Conservation (phyloP, 2,113 vertebrate species). For the Euleptes europaea region DNA sequence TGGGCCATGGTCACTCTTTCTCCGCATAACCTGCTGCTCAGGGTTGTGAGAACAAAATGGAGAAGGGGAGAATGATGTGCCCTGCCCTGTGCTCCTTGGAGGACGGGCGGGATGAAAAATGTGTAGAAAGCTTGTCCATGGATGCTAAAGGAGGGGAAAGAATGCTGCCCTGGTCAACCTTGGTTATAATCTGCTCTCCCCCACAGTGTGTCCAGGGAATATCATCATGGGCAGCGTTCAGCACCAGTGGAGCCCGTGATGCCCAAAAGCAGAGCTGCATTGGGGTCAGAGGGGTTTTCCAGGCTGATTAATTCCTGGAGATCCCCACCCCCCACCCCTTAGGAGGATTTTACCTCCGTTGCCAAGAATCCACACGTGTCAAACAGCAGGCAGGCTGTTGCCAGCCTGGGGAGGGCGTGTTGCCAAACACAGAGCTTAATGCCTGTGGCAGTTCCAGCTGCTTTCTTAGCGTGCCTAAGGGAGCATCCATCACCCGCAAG, state of each 20-base stretch:
- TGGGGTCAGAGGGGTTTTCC: neutral
- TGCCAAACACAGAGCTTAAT: conserved; percentile 8
- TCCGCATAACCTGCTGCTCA: too few relatives aligned
- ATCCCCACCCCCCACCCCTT: neutral
- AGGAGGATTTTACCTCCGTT: neutral
- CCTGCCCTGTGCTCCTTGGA: too few relatives aligned
- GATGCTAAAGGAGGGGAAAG: neutral
- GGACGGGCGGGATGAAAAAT: too few relatives aligned
- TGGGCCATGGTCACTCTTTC: too few relatives aligned
- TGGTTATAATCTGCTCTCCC: too few relatives aligned
- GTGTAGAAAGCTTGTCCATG: too few relatives aligned
- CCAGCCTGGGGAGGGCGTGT: neutral
- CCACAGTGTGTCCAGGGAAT: neutral
- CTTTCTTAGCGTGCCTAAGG: neutral
- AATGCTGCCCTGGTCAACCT: neutral
- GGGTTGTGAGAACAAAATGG: too few relatives aligned
- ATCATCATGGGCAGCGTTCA: too few relatives aligned
- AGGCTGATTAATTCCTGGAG: conserved; percentile 24
- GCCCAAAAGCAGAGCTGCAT: conserved; percentile 6
- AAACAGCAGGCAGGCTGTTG: conserved; percentile 14
- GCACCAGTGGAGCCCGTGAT: neutral
- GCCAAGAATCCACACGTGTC: conserved; percentile 34
- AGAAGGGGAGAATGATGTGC: too few relatives aligned
- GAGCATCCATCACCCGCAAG: neutral
- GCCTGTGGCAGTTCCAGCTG: neutral